These are phyloP conservation scores for Enteromius paludinosus DNA, from an alignment of 2,797 vertebrate genomes.

Conservation along the genomic window DNA sequence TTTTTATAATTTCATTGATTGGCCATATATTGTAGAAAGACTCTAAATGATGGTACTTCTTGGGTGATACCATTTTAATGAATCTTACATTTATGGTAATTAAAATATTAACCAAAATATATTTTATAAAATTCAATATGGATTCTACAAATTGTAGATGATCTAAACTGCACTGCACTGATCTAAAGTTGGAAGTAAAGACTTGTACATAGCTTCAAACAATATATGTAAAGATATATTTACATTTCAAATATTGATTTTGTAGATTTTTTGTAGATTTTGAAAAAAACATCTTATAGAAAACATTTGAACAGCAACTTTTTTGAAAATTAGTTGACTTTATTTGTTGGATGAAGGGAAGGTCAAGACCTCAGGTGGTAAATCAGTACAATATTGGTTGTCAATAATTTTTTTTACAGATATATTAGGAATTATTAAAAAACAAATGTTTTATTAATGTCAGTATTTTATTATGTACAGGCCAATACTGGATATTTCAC, in stretches of 20 bases:
- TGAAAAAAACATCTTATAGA: too few relatives aligned
- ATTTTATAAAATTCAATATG: neutral
- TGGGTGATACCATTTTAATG: neutral
- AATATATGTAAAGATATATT: neutral
- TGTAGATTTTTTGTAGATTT: too few relatives aligned
- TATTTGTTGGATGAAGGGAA: neutral
- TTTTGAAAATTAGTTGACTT: neutral
- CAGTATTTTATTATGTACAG: neutral
- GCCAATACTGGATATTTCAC: neutral
- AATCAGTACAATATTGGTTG: neutral
- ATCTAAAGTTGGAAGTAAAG: neutral
- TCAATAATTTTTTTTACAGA: neutral
- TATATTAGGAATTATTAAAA: too few relatives aligned
- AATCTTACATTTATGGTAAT: neutral
- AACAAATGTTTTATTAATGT: too few relatives aligned
- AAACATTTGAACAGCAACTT: neutral
- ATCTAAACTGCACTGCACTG: too few relatives aligned
- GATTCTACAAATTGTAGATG: neutral
- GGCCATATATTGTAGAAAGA: neutral
- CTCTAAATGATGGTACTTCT: neutral
- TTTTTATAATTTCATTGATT: too few relatives aligned
- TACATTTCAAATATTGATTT: neutral
- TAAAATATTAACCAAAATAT: neutral
- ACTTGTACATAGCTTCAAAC: neutral
- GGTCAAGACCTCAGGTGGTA: neutral